Conservation (phyloP, 2,797 vertebrate genomes). For the Halcyon leucocephala region DNA sequence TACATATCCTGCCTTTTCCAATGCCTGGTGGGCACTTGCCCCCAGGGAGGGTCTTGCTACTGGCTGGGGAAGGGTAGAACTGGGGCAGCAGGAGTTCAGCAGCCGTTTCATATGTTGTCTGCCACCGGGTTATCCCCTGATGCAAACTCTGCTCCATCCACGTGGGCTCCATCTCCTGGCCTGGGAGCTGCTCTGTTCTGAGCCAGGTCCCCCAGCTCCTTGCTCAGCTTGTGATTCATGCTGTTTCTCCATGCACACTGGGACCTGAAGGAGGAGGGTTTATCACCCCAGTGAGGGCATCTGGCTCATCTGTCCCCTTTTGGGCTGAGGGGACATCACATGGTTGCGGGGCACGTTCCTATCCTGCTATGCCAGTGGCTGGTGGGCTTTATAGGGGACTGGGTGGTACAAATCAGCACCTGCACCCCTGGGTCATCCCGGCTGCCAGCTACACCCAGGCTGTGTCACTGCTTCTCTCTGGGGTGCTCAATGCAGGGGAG, state of each 20-base stretch:
- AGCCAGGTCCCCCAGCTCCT: not conserved
- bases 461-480: not conserved
- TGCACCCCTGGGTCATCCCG: not conserved
- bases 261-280: not conserved
- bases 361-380: not conserved
- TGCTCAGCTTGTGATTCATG: not conserved
- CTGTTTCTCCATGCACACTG: not conserved
- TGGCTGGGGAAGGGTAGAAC: not conserved
- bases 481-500: not conserved
- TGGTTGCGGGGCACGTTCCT: not conserved
- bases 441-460: not conserved
- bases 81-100: not conserved
- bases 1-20: not conserved
- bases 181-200: not conserved
- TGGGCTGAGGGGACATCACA: not conserved
- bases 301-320: not conserved
- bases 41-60: not conserved
- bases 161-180: not conserved
- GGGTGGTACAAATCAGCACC: not conserved
- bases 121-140: not conserved
- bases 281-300: not conserved
- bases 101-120: not conserved
- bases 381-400: rapidly evolving
- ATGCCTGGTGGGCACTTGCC: not conserved
- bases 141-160: not conserved